Evolutionary conservation across 2,113 vertebrate species (phyloP).

Genomic region (Ailuropoda melanoleuca): DNA sequence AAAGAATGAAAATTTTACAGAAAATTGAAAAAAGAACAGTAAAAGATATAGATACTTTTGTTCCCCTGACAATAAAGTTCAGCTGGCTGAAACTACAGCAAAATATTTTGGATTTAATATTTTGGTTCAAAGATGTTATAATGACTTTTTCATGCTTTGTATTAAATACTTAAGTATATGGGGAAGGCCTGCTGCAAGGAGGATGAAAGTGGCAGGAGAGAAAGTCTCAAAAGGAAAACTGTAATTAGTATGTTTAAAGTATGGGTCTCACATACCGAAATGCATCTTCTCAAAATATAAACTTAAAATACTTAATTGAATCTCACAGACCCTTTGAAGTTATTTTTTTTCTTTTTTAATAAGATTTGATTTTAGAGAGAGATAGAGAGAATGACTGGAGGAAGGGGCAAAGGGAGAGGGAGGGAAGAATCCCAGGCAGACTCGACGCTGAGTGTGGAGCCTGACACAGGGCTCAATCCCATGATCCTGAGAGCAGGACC

Average conservation of each 20-base stretch:
- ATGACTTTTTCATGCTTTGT: background rate
- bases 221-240: background rate
- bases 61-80: background rate
- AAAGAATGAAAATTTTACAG: conserved; percentile 17
- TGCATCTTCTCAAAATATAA: background rate
- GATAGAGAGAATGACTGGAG: background rate
- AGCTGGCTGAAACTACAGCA: background rate
- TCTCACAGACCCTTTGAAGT: background rate
- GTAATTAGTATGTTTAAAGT: background rate
- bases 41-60: background rate
- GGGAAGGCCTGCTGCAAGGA: background rate
- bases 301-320: background rate
- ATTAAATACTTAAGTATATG: background rate
- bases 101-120: background rate
- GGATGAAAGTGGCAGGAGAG: background rate
- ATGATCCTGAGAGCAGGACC: background rate
- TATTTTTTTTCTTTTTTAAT: background rate
- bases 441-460: background rate
- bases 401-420: background rate
- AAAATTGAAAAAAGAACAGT: background rate
- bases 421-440: background rate
- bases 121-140: background rate
- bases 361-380: background rate
- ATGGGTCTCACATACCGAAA: background rate
- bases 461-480: background rate